Base-by-base conservation (phyloP, 2,797 vertebrate species). In the Anas acuta region DNA sequence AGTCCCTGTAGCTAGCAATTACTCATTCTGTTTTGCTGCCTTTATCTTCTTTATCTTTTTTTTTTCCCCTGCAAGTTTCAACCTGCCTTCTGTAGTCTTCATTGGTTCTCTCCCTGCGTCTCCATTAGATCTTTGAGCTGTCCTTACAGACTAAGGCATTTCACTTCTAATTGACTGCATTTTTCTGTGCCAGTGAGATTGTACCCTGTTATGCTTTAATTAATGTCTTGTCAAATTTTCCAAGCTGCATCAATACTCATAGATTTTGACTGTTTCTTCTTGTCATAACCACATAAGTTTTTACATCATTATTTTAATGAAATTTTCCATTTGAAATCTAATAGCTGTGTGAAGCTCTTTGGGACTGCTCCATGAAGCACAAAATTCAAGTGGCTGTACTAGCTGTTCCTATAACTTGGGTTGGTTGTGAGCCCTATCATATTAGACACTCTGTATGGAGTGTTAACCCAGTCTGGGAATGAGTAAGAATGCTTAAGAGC, bases 11-110 rank as follows among this genome's bases (percentile, higher is more conserved):
- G 74, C 41, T 88, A 89, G 67, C 64, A 92, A 96, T 97, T 95
- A 90, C 47, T 92, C 80, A 84, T 93, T 93, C 72, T 91, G 23
- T 72, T 96, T 95, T 89, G 26, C 49, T 95, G 51, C 33, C 81
- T 88, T 91, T 79, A 70, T 91, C 7, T 92, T 47, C 47, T 49
- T 49, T 49, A 13, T 49, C 11, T 22, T 23, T 47, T 87, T 92
- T 84, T 69, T 83, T 53, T n/a, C n/a, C 66, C 41, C 53, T 84
- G 21, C 30, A 86, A 88, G 61, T 12, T 88, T 93, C 93, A 89
- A 78, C 58, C 89, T 10, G 8, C 84, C 16, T 51, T 89, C 61
- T 69, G 13, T 67, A 95, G 58, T 58, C 58, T 92, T 80, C 43
- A 21, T 49, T 82, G 51, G 35, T 86, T 86, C 21, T 20, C 56